phyloP scores from a whole-genome alignment of 2,888 invertebrate genomes.

The Drosophila rellima region DNA sequence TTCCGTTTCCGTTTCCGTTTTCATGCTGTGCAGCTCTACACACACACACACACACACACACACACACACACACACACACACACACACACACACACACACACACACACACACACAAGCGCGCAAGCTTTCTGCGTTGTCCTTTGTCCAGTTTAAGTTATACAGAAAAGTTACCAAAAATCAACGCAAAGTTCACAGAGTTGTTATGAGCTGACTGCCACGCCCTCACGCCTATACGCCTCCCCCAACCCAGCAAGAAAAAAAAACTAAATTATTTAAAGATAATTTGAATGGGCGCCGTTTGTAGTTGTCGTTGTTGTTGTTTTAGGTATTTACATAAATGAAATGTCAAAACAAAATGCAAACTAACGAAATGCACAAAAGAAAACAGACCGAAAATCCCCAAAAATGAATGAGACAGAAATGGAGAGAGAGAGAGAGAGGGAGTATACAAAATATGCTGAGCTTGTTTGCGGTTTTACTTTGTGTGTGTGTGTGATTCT shows the following conservation, averaged over 20 bases:
- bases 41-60: slow-evolving; percentile 25
- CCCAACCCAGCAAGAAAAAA: slow-evolving; percentile 1
- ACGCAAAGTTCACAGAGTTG: slow-evolving; percentile 41
- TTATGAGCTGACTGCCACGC: slow-evolving; percentile 32
- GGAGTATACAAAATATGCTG: slow-evolving; percentile 51
- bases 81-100: slow-evolving; percentile 23
- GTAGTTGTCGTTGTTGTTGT: slow-evolving; percentile 53
- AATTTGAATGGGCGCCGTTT: slow-evolving; percentile 72
- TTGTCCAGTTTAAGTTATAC: slow-evolving; percentile 40
- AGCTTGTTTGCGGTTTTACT: slow-evolving; percentile 63
- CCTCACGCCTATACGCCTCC: slow-evolving; percentile 15
- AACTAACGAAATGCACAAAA: slow-evolving; percentile 54
- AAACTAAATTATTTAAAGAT: slow-evolving; percentile 78
- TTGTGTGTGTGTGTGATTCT: slow-evolving; percentile 40
- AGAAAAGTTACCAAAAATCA: slow-evolving; percentile 25
- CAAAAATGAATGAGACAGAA: slow-evolving; percentile 16
- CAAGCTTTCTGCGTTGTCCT: slow-evolving; percentile 32
- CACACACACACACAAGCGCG: neutral
- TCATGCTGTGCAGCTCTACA: slow-evolving; percentile 59
- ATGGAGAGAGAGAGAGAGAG: neutral
- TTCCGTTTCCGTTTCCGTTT: slow-evolving; percentile 79
- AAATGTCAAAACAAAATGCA: slow-evolving; percentile 72
- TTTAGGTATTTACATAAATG: slow-evolving; percentile 74
- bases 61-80: slow-evolving; percentile 16
- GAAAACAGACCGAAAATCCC: slow-evolving; percentile 20